A percentile compares a stretch with the other conserved stretches of the same genome.
These are phyloP conservation scores for Agrotis segetum DNA, from an alignment of 2,888 invertebrate species.

Conservation along the genomic window DNA sequence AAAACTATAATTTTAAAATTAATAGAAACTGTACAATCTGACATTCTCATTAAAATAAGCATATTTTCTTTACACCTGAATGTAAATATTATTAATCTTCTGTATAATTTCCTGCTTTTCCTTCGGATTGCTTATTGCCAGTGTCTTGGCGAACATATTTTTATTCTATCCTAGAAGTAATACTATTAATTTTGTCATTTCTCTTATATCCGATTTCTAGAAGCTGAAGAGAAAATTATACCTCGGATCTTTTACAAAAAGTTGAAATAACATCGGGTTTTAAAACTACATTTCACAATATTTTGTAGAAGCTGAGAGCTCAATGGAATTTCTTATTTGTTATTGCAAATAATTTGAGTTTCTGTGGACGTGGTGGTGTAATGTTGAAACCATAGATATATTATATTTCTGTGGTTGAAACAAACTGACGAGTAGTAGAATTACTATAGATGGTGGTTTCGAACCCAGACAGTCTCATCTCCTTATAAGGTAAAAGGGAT, in stretches of 20 bases:
- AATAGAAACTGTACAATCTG: background rate
- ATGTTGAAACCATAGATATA: no score
- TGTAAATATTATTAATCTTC: constrained; percentile 13
- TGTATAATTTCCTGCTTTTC: constrained; percentile 33
- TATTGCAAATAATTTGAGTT: background rate
- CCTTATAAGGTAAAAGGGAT: no score
- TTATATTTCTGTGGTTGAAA: no score
- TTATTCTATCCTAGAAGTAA: background rate
- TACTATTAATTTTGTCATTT: constrained; percentile 30
- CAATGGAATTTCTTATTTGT: background rate
- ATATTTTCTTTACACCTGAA: background rate
- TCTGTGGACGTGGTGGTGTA: no score
- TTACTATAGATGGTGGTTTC: no score
- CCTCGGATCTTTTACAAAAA: background rate
- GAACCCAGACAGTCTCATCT: no score
- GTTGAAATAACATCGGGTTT: no score
- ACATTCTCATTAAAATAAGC: background rate
- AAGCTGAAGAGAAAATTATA: background rate
- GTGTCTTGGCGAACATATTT: constrained; percentile 17
- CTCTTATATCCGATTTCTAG: background rate
- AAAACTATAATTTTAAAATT: background rate
- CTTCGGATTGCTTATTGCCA: background rate
- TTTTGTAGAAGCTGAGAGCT: background rate
- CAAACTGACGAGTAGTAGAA: no score
- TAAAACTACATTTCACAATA: background rate